Evolutionary conservation across 2,113 vertebrate species (phyloP), one percentile per base, ranked within the genome.

Genomic region (Pelecanoides urinatrix): DNA sequence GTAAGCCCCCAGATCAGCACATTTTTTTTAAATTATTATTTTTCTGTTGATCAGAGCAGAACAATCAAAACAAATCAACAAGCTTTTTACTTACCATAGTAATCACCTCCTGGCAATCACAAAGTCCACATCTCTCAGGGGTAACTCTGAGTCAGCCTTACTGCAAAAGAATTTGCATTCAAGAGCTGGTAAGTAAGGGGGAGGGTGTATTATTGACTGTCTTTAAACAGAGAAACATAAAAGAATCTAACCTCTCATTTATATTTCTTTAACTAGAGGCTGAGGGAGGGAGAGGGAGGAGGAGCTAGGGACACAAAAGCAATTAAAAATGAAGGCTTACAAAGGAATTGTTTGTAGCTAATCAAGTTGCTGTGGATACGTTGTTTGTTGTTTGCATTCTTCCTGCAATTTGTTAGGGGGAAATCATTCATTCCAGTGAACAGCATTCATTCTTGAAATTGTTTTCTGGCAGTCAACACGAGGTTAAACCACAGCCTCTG

Each of bases 271-370:
- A 94, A 86, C 32, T 70, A 53, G 22, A 16, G 17, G 6, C 40
- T 83, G 55, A 86, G 38, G 45, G 75, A 83, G 22, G 45, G 47
- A 89, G 55, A 71, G 29, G 9, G 9, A 86, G 44, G 49, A 78
- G 42, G 78, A 84, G 61, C 13, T n/a, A 52, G 7, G 8, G 61
- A 73, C 65, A 80, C 8, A 61, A 88, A 92, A 93, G 18, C 38
- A 79, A 80, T 87, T 94, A 90, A 88, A 96, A 94, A 76, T 61
- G 18, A 90, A 89, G 53, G 49, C 42, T 88, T 95, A 73, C 25
- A 79, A 86, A 87, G 29, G 36, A 73, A 74, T 27, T 49, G 47
- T 81, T 94, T 63, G 45, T 53, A 91, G 53, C 11, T 71, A 90
- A 76, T 49, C 0, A 0, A 82, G 65, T 77, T 76, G 72, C 75